These are phyloP conservation scores for Protonemura montana DNA, from an alignment of 2,888 invertebrate genomes.

Conservation along the genomic window DNA sequence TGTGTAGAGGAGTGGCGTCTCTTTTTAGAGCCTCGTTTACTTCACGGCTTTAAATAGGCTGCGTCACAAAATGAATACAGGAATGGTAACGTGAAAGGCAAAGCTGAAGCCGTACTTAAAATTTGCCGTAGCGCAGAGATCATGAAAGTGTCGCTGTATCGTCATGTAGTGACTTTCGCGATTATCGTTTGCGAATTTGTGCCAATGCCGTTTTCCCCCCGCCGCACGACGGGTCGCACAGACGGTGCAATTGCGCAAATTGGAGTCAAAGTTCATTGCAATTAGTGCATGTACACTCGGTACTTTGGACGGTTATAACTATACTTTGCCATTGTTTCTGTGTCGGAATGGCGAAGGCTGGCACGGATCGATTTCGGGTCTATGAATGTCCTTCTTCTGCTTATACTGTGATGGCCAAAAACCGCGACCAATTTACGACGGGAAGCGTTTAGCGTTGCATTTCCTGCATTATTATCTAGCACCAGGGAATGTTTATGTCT, in stretches of 20 bases:
- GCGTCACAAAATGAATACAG: background rate
- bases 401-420: background rate
- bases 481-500: background rate
- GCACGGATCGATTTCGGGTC: too few species aligned
- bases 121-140: background rate
- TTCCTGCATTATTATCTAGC: background rate
- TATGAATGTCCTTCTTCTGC: too few species aligned
- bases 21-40: background rate
- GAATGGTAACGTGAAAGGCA: background rate
- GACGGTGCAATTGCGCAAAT: background rate
- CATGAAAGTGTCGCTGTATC: background rate
- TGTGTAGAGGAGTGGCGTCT: background rate
- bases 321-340: too few species aligned
- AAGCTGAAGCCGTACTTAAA: background rate
- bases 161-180: background rate
- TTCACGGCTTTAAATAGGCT: background rate
- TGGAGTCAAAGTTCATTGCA: background rate
- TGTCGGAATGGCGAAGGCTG: too few species aligned
- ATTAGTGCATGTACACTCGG: too few species aligned
- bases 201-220: background rate
- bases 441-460: background rate
- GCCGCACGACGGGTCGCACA: background rate
- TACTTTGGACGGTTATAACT: too few species aligned
- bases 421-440: background rate
- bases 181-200: background rate